These are phyloP conservation scores for Pyrgilauda ruficollis DNA, from an alignment of 2,113 vertebrate genomes.

Conservation along the genomic window DNA sequence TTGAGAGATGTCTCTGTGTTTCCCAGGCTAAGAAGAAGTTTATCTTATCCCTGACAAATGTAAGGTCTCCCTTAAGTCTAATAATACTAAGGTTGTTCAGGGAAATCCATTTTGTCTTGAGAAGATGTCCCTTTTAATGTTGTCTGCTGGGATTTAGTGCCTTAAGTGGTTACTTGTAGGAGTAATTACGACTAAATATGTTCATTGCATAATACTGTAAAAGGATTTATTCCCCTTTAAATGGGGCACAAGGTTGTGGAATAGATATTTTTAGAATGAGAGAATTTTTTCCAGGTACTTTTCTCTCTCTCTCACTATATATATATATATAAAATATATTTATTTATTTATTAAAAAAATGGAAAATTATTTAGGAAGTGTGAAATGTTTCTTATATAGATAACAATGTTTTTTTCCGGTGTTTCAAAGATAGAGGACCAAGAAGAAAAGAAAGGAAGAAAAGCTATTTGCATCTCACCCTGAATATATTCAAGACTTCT, in stretches of 20 bases:
- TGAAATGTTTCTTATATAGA: neutral
- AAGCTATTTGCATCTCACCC: neutral
- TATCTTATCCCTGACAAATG: neutral
- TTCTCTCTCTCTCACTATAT: neutral
- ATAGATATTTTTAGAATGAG: constrained; percentile 14
- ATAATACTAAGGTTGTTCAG: neutral
- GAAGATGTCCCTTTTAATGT: constrained; percentile 23
- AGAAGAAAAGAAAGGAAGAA: neutral
- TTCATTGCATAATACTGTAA: neutral
- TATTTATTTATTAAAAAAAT: neutral
- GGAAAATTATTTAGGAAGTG: neutral
- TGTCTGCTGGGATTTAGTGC: neutral
- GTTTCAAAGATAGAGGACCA: neutral
- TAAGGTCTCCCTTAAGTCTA: neutral
- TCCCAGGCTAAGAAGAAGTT: neutral
- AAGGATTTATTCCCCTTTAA: constrained; percentile 42
- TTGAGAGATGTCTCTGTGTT: neutral
- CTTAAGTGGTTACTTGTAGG: constrained; percentile 20
- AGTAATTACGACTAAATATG: constrained; percentile 19
- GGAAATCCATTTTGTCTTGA: constrained; percentile 5
- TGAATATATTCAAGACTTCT: neutral
- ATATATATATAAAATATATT: too few relatives aligned
- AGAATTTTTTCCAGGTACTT: neutral
- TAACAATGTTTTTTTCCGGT: neutral
- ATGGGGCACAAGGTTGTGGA: neutral